Percentiles rank a stretch among this genome's conserved stretches.
These are phyloP conservation scores for Alitta virens DNA, from an alignment of 2,888 invertebrate species.

Conservation along the genomic window DNA sequence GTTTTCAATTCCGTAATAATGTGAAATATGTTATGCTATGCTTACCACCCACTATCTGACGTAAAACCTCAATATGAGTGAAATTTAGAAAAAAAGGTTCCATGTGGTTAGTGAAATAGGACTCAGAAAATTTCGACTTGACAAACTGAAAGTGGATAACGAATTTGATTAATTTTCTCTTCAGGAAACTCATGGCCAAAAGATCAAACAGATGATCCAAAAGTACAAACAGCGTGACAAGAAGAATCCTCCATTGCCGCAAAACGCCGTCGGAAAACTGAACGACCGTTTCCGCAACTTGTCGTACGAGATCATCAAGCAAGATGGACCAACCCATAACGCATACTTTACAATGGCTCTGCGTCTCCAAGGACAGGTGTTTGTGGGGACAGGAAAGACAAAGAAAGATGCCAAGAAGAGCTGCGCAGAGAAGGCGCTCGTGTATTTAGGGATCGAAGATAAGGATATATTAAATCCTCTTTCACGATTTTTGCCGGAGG, in stretches of 20 bases:
- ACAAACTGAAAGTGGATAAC: too few relatives aligned
- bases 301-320: slow-evolving; percentile 3
- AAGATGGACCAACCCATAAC: slow-evolving; percentile 8
- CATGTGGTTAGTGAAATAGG: too few relatives aligned
- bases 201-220: background rate
- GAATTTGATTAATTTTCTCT: too few relatives aligned
- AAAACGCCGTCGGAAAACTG: slow-evolving; percentile 17
- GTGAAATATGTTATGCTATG: too few relatives aligned
- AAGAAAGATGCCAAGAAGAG: slow-evolving; percentile 15
- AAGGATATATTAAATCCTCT: background rate
- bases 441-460: background rate
- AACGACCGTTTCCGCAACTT: slow-evolving; percentile 11
- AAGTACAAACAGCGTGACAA: slow-evolving; percentile 6
- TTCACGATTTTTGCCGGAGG: too few relatives aligned
- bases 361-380: background rate
- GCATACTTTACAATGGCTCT: slow-evolving; percentile 10
- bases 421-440: slow-evolving; percentile 4
- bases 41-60: too few relatives aligned
- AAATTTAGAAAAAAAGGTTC: too few relatives aligned
- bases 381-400: slow-evolving; percentile 6
- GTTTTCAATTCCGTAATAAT: too few relatives aligned
- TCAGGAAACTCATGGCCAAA: background rate
- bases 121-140: too few relatives aligned
- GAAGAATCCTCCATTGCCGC: slow-evolving; percentile 17
- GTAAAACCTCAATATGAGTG: too few relatives aligned